A percentile compares a stretch with the other conserved stretches of the same genome.
Conservation (phyloP, 2,113 vertebrate genomes). For the Catharus fuscescens region DNA sequence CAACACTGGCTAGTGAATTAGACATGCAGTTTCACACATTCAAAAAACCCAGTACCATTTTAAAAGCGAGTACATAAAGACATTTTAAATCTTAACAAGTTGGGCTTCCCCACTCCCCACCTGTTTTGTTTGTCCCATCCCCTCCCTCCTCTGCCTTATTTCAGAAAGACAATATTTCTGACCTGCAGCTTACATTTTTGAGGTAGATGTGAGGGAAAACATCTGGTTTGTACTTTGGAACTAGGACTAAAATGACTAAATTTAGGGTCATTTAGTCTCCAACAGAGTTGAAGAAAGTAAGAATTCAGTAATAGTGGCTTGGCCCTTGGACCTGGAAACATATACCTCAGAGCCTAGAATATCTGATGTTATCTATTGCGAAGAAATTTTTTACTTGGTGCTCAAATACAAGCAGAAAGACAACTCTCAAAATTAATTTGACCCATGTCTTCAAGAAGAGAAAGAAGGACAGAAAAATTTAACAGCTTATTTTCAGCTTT, state of each 20-base stretch:
- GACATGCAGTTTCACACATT: not conserved
- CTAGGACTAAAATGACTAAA: not conserved
- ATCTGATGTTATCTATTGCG: not conserved
- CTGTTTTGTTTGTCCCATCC: not conserved
- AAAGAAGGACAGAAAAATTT: not conserved
- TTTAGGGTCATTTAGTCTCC: not conserved
- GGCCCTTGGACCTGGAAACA: not conserved
- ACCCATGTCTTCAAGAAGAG: not conserved
- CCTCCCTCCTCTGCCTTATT: rapidly evolving
- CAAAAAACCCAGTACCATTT: not conserved
- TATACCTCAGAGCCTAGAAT: not conserved
- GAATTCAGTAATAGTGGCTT: not conserved
- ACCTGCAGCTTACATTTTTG: not conserved
- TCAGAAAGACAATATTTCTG: not conserved
- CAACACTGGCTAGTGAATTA: not conserved
- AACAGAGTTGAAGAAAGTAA: not conserved
- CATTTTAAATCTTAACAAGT: not conserved
- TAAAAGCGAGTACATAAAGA: not conserved
- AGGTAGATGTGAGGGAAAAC: not conserved
- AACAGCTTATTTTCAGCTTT: not conserved
- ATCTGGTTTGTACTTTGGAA: not conserved
- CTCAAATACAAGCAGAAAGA: not conserved
- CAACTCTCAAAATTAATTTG: not conserved
- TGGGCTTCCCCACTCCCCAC: too few species aligned
- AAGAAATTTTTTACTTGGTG: not conserved